Base-by-base conservation (phyloP, 2,113 vertebrate genomes). In the Ia io region DNA sequence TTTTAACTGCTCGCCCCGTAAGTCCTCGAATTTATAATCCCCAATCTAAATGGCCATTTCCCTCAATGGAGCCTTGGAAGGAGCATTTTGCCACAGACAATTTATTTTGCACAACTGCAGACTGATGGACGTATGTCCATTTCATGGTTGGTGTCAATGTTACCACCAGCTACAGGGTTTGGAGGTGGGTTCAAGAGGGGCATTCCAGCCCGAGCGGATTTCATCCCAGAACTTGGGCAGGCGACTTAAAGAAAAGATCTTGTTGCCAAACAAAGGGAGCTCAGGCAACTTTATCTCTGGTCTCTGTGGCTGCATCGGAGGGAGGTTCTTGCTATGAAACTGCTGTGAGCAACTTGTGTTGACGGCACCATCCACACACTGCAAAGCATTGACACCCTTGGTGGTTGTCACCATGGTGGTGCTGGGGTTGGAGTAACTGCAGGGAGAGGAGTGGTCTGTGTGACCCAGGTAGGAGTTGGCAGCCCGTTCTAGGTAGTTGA, bases 161-260 rank as follows among this genome's bases (percentile, higher is more conserved):
- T 22, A 97, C 96, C 96, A 97, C 97, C 96, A 97, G 77, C 20
- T 87, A 20, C 80, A 49, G 37, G 96, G 69, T 69, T 97, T 95
- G 4, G 94, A n/a, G 61, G n/a, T 70, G 23, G 91, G 63, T 22
- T 91, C 85, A 0, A 32, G 63, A n/a, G 95, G 91, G 78, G 47
- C 25, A 9, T 11, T 69, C 92, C 92, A 97, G 35, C 63, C 83
- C 0, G 93, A 94, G 42, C n/a, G 82, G 28, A 97, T 92, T n/a
- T 91, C 77, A 67, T 97, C 96, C 96, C 96, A 97, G 53, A 97
- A 12, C 78, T 88, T 96, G 69, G 97, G 96, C 69, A 97, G 91
- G 16, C 17, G 82, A 40, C 88, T 65, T 83, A 97, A 86, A 69
- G 95, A 73, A 71, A 96, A 92, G 23, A 97, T n/a, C 47, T 96